Conservation (phyloP, 1,140 invertebrate species). For the Tetramorium simillimum region DNA sequence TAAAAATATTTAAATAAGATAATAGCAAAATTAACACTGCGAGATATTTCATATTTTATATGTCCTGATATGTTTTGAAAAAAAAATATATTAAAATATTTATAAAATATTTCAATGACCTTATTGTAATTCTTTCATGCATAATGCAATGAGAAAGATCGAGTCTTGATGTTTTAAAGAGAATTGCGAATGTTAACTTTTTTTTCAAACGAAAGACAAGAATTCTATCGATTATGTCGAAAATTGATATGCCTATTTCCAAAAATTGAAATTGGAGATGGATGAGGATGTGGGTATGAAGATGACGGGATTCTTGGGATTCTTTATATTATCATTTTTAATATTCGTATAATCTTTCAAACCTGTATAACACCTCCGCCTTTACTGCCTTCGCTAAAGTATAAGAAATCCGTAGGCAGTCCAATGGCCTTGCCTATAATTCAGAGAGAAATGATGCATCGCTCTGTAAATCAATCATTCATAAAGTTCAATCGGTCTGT, state of each 20-base stretch:
- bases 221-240: neutral
- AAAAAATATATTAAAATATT: neutral
- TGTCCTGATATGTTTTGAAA: neutral
- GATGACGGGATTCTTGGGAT: neutral
- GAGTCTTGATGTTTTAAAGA: neutral
- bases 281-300: neutral
- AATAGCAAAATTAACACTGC: neutral
- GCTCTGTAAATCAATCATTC: conserved; percentile 32
- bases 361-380: conserved; percentile 98
- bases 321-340: neutral
- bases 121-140: neutral
- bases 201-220: neutral
- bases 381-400: conserved; percentile 92
- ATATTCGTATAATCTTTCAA: conserved; percentile 4
- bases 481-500: neutral
- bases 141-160: neutral
- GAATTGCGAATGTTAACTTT: neutral
- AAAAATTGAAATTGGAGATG: neutral
- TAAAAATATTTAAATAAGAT: neutral
- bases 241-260: neutral
- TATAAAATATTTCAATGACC: neutral
- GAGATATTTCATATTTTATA: neutral
- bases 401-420: conserved; percentile 94
- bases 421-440: conserved; percentile 94
- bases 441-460: conserved; percentile 39